Evolutionary conservation across 2,113 vertebrate species (phyloP).

Genomic region (Alosa alosa): DNA sequence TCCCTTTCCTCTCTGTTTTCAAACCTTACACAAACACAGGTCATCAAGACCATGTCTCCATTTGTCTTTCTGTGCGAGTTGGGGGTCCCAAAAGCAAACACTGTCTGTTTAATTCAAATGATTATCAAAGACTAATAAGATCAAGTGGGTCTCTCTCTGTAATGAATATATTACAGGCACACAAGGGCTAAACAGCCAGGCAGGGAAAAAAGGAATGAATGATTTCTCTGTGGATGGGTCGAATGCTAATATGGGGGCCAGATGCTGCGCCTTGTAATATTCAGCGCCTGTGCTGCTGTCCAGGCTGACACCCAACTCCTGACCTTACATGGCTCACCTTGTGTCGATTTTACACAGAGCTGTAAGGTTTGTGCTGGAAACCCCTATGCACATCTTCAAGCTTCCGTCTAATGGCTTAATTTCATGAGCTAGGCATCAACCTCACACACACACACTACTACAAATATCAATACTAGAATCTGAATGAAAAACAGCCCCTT

Average conservation of each 20-base stretch:
- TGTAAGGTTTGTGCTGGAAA: not conserved
- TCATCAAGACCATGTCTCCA: slow-evolving; percentile 26
- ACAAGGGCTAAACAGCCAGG: slow-evolving; percentile 37
- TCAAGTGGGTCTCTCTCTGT: slow-evolving; percentile 31
- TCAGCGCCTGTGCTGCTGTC: slow-evolving; percentile 39
- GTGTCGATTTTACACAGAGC: not conserved
- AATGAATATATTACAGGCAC: slow-evolving; percentile 38
- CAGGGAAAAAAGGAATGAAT: slow-evolving; percentile 27
- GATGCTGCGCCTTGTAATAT: slow-evolving; percentile 42
- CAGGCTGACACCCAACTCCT: slow-evolving; percentile 16
- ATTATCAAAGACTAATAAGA: slow-evolving; percentile 52
- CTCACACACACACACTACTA: not conserved
- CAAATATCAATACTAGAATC: slow-evolving; percentile 12
- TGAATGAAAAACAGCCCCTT: slow-evolving; percentile 6
- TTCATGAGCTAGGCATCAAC: not conserved
- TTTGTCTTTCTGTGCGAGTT: slow-evolving; percentile 27
- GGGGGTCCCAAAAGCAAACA: slow-evolving; percentile 40
- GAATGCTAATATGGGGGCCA: slow-evolving; percentile 31
- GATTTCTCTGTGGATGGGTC: slow-evolving; percentile 32
- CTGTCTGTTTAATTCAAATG: slow-evolving; percentile 38
- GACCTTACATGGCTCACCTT: slow-evolving; percentile 21
- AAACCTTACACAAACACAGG: slow-evolving; percentile 41
- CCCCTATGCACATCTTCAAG: not conserved
- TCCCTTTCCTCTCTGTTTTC: slow-evolving; percentile 23
- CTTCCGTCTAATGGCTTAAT: not conserved